Base-by-base conservation (phyloP, 2,113 vertebrate genomes). In the Egretta garzetta region DNA sequence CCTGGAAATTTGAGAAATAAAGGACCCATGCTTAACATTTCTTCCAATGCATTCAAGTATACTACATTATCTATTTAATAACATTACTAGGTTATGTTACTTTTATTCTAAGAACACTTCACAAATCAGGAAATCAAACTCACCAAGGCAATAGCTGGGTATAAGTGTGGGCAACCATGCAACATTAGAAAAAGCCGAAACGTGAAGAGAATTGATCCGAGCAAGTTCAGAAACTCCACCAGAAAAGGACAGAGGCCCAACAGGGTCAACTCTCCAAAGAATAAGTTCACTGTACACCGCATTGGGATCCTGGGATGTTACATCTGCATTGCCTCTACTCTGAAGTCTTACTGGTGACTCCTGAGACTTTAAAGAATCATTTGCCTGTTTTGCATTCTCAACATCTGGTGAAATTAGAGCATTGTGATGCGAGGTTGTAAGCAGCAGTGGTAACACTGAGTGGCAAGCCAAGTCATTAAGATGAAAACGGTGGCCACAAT, bases 401-500 rank as follows among this genome's bases (percentile, higher is more conserved):
- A 89, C 93, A 56, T 99, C 98, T 30, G 99, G 99, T 21, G 98
- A 98, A 85, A 98, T 98, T 90, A 99, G 96, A 95, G 99, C 98
- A 75, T 99, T 99, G 98, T 99, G 99, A 97, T 99, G 99, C 10
- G 99, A 99, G 2, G 99, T 99, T 97, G 99, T 99, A 88, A 99
- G 98, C 59, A 99, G 98, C 83, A 99, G 98, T 15, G 99, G 99
- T 91, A 99, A 98, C 47, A 99, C 97, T 45, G 99, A 99, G 96
- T 99, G 99, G 97, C 99, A 99, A 96, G 99, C 99, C 96, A 99
- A 98, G 92, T 99, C 99, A 50, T 99, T 99, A 87, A 99, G 99
- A 98, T 99, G 99, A 98, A 99, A 99, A 91, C 99, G 99, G 97
- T 99, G 99, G 72, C 99, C 99, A 95, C 99, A 99, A 45, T 99